phyloP scores from a whole-genome alignment of 2,888 invertebrate species.

The Neelides folsomi region DNA sequence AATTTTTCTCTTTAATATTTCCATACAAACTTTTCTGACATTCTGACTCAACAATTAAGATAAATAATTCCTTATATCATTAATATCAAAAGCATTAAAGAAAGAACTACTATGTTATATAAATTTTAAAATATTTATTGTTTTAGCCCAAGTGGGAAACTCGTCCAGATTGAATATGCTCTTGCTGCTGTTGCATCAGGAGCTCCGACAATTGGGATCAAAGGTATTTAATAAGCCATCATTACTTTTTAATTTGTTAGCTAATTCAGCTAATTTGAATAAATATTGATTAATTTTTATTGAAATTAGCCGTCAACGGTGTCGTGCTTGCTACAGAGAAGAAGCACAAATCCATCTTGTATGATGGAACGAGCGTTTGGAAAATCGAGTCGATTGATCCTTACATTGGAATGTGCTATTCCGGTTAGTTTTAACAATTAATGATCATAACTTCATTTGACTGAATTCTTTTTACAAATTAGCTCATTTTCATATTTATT shows the following conservation, averaged over 20 bases:
- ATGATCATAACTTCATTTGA: not conserved
- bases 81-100: not conserved
- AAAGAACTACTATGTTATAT: not conserved
- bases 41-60: too few species aligned
- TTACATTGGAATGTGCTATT: constrained; percentile 96
- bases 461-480: not conserved
- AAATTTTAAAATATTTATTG: not conserved
- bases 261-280: not conserved
- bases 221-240: constrained; percentile 48
- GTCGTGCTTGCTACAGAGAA: constrained; percentile 98
- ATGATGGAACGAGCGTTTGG: constrained; percentile 91
- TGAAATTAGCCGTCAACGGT: constrained; percentile 73
- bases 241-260: not conserved
- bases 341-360: constrained; percentile 89
- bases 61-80: too few species aligned
- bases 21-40: too few species aligned
- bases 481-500: not conserved
- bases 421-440: constrained; percentile 42
- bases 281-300: constrained; percentile 27
- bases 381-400: constrained; percentile 93
- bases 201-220: constrained; percentile 96
- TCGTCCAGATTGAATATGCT: constrained; percentile 99
- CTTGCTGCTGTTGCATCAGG: constrained; percentile 96
- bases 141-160: constrained; percentile 89
- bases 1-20: too few species aligned